Conservation (phyloP, 1,140 invertebrate species). For the Wasmannia auropunctata region DNA sequence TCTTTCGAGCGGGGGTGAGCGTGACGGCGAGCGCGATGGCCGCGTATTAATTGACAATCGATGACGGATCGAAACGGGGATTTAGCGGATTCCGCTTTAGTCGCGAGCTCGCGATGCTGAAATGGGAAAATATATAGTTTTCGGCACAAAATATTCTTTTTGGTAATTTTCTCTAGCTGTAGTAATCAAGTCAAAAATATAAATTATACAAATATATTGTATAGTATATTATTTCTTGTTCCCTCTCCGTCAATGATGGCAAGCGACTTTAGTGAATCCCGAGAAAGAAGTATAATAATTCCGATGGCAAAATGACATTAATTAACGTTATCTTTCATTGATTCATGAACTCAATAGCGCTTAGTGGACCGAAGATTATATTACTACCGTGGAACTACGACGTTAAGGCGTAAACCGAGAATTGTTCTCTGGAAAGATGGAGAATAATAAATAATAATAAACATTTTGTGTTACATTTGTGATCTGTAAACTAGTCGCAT, state of each 20-base stretch:
- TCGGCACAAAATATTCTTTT: background rate
- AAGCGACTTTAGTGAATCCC: background rate
- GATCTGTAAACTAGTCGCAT: too few relatives aligned
- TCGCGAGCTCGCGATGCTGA: background rate
- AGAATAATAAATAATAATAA: conserved; percentile 2
- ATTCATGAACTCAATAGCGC: background rate
- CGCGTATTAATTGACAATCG: background rate
- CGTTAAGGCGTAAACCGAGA: background rate
- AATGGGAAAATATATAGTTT: background rate
- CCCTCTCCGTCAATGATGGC: background rate
- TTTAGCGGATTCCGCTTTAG: background rate
- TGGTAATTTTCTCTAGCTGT: background rate
- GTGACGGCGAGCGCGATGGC: background rate
- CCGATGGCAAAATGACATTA: background rate
- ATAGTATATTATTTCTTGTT: background rate
- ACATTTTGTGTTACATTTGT: too few relatives aligned
- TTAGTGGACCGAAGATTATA: background rate
- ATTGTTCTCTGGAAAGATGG: background rate
- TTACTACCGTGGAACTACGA: background rate
- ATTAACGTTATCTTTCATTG: background rate
- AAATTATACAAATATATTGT: background rate
- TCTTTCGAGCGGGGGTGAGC: conserved; percentile 40
- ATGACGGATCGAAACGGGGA: conserved; percentile 13
- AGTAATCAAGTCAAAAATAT: background rate
- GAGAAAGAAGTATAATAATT: background rate